These are phyloP conservation scores for Erethizon dorsatum DNA, from an alignment of 2,797 vertebrate species.

Conservation along the genomic window DNA sequence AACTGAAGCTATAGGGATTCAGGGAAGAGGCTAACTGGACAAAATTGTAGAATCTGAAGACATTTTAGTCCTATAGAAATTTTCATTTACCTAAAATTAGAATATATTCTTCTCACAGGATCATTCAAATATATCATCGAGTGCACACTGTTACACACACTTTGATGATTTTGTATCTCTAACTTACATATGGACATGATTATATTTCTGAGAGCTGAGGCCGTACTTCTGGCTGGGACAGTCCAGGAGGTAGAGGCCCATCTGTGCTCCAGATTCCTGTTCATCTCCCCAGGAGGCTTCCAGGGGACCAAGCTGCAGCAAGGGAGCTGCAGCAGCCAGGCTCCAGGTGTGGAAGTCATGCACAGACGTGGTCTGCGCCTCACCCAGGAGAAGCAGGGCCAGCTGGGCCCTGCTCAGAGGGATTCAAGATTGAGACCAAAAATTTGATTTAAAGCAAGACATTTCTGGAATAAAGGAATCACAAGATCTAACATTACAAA, in stretches of 20 bases:
- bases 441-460: constrained; percentile 65
- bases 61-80: constrained; percentile 2
- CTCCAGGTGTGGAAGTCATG: constrained; percentile 67
- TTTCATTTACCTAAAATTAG: constrained; percentile 43
- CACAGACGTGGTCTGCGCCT: background rate
- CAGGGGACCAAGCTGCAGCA: background rate
- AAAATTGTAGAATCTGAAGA: background rate
- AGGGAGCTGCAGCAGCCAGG: background rate
- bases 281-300: constrained; percentile 35
- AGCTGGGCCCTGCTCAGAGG: constrained; percentile 46
- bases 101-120: constrained; percentile 7
- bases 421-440: constrained; percentile 39
- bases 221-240: background rate
- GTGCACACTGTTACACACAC: background rate
- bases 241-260: constrained; percentile 11
- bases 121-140: background rate
- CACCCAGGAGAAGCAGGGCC: background rate
- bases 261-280: constrained; percentile 64
- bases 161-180: constrained; percentile 22
- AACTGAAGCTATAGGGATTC: background rate
- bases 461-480: constrained; percentile 20
- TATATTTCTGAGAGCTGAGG: background rate
- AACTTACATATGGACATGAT: constrained; percentile 25
- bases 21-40: background rate
- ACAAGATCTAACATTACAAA: background rate